Evolutionary conservation across 2,113 vertebrate species (phyloP), one percentile per base, ranked within the genome.

Genomic region (Muntiacus reevesi): DNA sequence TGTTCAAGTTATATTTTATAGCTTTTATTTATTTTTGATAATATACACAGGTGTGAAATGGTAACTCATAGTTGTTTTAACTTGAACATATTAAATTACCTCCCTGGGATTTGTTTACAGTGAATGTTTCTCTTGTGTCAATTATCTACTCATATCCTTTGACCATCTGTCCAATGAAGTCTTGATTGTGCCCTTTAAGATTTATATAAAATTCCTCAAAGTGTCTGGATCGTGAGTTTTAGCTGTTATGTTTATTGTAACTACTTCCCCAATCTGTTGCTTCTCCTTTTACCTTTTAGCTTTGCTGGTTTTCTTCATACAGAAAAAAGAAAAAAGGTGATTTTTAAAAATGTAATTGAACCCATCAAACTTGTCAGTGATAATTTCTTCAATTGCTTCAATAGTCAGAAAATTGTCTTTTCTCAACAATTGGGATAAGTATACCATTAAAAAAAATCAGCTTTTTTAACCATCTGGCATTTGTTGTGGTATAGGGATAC

Each of bases 381-480:
- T 98, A 97, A 98, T 98, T 98, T 97, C 86, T 98, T 91, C 97
- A 96, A 97, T 96, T 97, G 96, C 96, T 97, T 96, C 95, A 95
- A 98, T 84, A 89, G 96, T 96, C 86, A 95, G 96, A 98, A 98
- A 98, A 98, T 95, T 94, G 93, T 97, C 97, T 97, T 97, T 97
- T 94, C 93, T 97, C 86, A 95, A 98, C 98, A 97, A 98, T 27
- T 96, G 95, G 93, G 96, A 95, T 98, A 98, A 98, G 96, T 97
- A 97, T 95, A 97, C 93, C 93, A 98, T 98, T 97, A 74, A 91
- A 97, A 98, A 94, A 97, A 97, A 91, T 97, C 94, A 97, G 97
- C 95, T 97, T 93, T 97, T 97, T 94, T 96, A 97, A 91, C 97
- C 97, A 97, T 97, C 96, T 98, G 98, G 97, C 98, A 97, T 98